Evolutionary conservation across 2,797 vertebrate species (phyloP).

Genomic region (Gallinago solitaria): DNA sequence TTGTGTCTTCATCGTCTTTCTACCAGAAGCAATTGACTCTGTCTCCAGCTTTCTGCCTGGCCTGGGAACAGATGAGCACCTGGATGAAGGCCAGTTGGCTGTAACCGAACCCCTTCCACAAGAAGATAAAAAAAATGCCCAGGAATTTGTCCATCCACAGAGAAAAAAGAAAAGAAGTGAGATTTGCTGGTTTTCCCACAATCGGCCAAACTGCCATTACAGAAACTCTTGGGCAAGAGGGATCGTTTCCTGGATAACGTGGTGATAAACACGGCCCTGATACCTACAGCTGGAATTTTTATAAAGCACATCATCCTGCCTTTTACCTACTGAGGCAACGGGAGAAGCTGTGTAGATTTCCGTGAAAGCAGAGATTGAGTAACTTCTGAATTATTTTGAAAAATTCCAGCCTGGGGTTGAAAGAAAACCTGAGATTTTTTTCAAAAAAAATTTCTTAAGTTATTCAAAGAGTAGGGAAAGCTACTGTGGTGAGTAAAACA

Average conservation of each 20-base stretch:
- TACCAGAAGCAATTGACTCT: not conserved
- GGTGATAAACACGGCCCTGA: not conserved
- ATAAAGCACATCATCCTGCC: not conserved
- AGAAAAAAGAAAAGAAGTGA: not conserved
- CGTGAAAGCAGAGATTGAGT: not conserved
- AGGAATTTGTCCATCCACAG: not conserved
- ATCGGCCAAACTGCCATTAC: not conserved
- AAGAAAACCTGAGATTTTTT: not conserved
- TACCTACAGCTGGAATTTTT: not conserved
- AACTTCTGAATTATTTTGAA: not conserved
- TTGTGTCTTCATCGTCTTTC: not conserved
- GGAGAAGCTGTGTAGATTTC: not conserved
- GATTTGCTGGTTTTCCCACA: constrained; percentile 43
- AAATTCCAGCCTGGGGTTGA: not conserved
- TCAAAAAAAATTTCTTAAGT: not conserved
- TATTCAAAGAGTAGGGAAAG: not conserved
- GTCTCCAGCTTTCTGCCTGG: constrained; percentile 1
- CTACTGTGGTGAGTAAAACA: not conserved
- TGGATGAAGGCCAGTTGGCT: constrained; percentile 50
- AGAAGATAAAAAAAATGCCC: constrained; percentile 49
- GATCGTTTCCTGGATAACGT: not conserved
- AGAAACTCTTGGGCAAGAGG: not conserved
- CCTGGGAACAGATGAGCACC: constrained; percentile 56
- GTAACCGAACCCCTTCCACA: constrained; percentile 36
- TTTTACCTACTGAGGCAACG: not conserved